Conservation (phyloP, 2,888 invertebrate species). For the Callimorpha dominula region DNA sequence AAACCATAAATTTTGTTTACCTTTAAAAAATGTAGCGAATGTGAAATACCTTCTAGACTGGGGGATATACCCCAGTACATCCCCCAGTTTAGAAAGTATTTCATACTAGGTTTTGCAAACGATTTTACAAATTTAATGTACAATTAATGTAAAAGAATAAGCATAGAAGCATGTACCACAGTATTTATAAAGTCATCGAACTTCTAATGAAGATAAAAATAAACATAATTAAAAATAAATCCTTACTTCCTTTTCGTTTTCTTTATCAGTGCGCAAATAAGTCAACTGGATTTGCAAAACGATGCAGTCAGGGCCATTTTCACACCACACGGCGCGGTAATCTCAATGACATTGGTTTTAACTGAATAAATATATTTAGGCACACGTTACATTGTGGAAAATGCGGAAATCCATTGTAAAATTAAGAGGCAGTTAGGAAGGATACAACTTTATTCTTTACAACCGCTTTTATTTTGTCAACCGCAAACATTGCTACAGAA, state of each 20-base stretch:
- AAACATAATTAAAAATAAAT: neutral
- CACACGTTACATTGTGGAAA: neutral
- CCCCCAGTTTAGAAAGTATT: too few species aligned
- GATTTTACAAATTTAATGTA: neutral
- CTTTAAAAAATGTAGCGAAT: too few species aligned
- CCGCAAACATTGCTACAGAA: neutral
- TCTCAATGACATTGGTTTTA: neutral
- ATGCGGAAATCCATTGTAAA: neutral
- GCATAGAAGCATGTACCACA: neutral
- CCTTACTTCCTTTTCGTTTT: neutral
- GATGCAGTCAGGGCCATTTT: constrained; percentile 2
- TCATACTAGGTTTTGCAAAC: too few species aligned
- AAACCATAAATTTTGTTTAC: too few species aligned
- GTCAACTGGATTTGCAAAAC: neutral
- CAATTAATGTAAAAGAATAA: neutral
- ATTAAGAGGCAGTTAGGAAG: neutral
- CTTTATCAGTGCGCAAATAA: constrained; percentile 9
- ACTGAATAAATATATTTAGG: constrained; percentile 2
- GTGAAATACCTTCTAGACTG: too few species aligned
- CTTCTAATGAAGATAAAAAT: neutral
- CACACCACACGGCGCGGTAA: neutral
- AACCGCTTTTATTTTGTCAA: neutral
- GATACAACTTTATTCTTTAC: neutral
- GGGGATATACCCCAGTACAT: too few species aligned
- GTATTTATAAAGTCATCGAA: neutral